Evolutionary conservation across 2,888 invertebrate genomes (phyloP).

Genomic region (Mythimna albipuncta): DNA sequence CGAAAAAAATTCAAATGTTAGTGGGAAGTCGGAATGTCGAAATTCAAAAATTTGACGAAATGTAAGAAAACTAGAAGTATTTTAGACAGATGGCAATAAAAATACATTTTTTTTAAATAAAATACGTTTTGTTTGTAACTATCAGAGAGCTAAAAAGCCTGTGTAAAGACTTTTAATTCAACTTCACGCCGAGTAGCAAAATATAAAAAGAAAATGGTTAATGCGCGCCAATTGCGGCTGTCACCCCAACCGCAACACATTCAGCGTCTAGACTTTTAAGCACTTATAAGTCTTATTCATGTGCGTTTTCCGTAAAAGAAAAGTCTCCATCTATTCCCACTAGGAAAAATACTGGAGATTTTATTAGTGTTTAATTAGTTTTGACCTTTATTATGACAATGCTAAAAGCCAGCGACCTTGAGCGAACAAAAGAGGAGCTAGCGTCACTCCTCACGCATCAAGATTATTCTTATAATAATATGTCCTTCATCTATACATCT

Average conservation of each 20-base stretch:
- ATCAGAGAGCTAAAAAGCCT: background rate
- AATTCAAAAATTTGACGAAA: too few relatives aligned
- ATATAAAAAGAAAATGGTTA: constrained; percentile 55
- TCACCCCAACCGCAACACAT: constrained; percentile 47
- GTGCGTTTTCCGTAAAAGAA: constrained; percentile 43
- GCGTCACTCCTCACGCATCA: too few relatives aligned
- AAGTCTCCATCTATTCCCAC: background rate
- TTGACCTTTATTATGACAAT: too few relatives aligned
- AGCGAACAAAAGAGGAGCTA: too few relatives aligned
- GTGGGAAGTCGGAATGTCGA: too few relatives aligned
- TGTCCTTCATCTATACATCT: too few relatives aligned
- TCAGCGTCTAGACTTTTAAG: constrained; percentile 54
- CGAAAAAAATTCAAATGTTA: too few relatives aligned
- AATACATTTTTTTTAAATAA: background rate
- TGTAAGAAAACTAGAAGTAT: background rate
- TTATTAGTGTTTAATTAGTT: too few relatives aligned
- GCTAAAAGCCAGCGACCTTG: too few relatives aligned
- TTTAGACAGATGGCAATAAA: background rate
- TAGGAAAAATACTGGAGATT: background rate
- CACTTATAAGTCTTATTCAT: constrained; percentile 41
- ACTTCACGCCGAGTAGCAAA: constrained; percentile 3
- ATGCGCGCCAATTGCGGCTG: constrained; percentile 53
- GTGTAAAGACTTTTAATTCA: constrained; percentile 21
- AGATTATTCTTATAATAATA: too few relatives aligned
- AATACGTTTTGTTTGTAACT: background rate